A percentile compares a stretch with the other conserved stretches of the same genome.
These are phyloP conservation scores for Oryzias woworae DNA, from an alignment of 2,113 vertebrate genomes.

Conservation along the genomic window DNA sequence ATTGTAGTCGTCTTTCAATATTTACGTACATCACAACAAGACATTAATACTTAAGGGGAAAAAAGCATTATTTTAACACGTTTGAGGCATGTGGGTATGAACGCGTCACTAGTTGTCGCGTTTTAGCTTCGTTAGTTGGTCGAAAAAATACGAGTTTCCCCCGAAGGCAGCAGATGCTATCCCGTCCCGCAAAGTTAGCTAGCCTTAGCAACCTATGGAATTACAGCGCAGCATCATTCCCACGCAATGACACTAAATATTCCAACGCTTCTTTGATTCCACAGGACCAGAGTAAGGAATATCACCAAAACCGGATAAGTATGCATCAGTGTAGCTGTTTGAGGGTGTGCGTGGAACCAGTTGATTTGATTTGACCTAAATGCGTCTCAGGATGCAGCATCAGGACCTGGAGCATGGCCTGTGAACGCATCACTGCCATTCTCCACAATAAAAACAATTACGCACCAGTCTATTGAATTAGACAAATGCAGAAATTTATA, in stretches of 20 bases:
- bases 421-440: constrained; percentile 20
- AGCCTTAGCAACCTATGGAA: constrained; percentile 45
- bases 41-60: too few species aligned
- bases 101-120: too few species aligned
- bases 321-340: not conserved
- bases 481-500: too few species aligned
- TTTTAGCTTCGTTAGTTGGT: too few species aligned
- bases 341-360: not conserved
- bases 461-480: too few species aligned
- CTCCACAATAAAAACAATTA: too few species aligned
- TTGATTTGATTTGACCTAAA: constrained; percentile 20
- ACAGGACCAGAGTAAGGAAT: not conserved
- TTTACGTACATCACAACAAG: too few species aligned
- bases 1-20: too few species aligned
- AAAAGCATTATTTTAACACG: too few species aligned
- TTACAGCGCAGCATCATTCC: constrained; percentile 40
- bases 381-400: constrained; percentile 7
- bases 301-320: constrained; percentile 26
- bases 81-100: too few species aligned
- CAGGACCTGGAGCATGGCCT: constrained; percentile 42
- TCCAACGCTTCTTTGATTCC: not conserved
- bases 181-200: constrained; percentile 54
- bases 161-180: constrained; percentile 46
- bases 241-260: constrained; percentile 32
- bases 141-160: not conserved